Conservation (phyloP, 1,140 invertebrate species). For the Dufourea novaeangliae region DNA sequence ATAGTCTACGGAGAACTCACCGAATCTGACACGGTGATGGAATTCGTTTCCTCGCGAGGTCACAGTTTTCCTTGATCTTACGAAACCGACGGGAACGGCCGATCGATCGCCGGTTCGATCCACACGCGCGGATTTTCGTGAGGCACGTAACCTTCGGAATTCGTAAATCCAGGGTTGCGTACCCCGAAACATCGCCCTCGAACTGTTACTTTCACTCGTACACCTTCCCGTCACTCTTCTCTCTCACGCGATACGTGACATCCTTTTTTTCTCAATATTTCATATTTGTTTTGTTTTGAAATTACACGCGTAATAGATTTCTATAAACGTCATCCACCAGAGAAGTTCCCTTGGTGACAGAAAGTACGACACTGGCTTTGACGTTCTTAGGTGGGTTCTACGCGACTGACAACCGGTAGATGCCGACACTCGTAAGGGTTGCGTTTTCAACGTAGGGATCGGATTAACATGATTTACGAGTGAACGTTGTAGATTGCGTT, state of each 20-base stretch:
- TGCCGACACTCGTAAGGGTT: slow-evolving; percentile 18
- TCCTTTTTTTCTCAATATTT: neutral
- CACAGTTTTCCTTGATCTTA: neutral
- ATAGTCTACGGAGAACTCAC: neutral
- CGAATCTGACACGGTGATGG: neutral
- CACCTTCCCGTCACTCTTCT: neutral
- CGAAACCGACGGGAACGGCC: neutral
- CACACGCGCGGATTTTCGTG: neutral
- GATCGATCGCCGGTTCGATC: neutral
- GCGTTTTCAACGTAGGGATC: neutral
- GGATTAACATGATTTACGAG: no score
- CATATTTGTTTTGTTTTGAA: no score
- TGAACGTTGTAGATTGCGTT: no score
- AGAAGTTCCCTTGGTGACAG: neutral
- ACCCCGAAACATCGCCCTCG: neutral
- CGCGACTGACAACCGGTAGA: slow-evolving; percentile 3
- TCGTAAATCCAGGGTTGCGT: neutral
- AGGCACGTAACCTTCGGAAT: slow-evolving; percentile 6
- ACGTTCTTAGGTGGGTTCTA: neutral
- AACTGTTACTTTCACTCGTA: neutral
- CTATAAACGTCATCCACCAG: neutral
- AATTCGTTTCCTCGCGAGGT: neutral
- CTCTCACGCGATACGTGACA: neutral
- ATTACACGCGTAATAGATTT: neutral
- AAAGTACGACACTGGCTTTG: slow-evolving; percentile 27